Evolutionary conservation across 2,888 invertebrate species (phyloP).

Genomic region (Drosophila niveifrons): DNA sequence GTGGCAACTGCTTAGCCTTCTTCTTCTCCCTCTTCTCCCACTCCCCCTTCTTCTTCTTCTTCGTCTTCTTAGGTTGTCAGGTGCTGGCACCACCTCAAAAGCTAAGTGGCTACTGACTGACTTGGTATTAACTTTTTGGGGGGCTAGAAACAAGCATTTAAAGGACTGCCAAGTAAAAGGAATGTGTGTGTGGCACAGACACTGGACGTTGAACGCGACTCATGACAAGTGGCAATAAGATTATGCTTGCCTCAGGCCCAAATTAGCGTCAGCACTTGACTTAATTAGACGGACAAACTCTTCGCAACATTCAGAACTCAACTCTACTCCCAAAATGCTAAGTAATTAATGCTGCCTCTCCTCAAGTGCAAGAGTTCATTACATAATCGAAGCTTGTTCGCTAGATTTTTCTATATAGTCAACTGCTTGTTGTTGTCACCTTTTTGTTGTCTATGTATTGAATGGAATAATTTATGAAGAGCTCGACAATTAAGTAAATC

Average conservation of each 20-base stretch:
- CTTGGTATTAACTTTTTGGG: slow-evolving; percentile 10
- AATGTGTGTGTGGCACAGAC: too few species aligned
- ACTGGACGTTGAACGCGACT: slow-evolving; percentile 3
- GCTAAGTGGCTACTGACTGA: neutral
- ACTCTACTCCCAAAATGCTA: neutral
- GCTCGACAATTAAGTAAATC: too few species aligned
- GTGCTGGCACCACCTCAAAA: neutral
- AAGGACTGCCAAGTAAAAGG: neutral
- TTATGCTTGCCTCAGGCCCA: slow-evolving; percentile 26
- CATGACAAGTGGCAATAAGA: slow-evolving; percentile 38
- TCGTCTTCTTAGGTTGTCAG: neutral
- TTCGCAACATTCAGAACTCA: neutral
- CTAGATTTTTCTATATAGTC: neutral
- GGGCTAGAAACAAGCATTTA: slow-evolving; percentile 17
- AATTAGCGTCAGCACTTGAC: slow-evolving; percentile 52
- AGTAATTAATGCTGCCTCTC: slow-evolving; percentile 13
- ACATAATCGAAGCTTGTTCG: slow-evolving; percentile 7
- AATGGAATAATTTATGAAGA: too few species aligned
- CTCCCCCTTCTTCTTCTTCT: neutral
- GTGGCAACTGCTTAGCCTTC: slow-evolving; percentile 44
- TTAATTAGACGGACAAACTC: slow-evolving; percentile 40
- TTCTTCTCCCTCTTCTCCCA: neutral
- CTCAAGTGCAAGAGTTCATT: slow-evolving; percentile 11
- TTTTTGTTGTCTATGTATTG: neutral
- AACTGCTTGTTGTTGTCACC: neutral